Conservation (phyloP, 2,113 vertebrate species). For the Chaenocephalus aceratus region DNA sequence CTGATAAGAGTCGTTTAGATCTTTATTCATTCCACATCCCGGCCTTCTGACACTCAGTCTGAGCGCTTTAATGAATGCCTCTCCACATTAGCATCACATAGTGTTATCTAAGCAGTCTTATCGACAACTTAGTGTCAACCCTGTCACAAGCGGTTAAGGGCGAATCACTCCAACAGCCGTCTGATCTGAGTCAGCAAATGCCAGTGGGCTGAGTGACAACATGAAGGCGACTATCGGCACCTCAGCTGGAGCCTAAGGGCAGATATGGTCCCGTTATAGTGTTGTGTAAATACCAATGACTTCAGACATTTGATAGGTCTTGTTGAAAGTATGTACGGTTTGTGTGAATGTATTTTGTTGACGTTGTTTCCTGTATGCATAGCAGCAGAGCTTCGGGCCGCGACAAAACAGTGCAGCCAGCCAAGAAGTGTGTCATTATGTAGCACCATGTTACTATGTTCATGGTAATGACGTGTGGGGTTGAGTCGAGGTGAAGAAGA, state of each 20-base stretch:
- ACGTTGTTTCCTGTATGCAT: neutral
- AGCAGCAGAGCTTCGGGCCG: neutral
- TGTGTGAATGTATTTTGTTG: neutral
- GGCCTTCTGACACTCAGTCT: constrained; percentile 27
- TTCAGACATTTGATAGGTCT: constrained; percentile 5
- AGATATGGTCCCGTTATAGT: neutral
- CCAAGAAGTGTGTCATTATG: constrained; percentile 6
- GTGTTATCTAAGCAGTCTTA: constrained; percentile 51
- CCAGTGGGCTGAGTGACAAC: constrained; percentile 24
- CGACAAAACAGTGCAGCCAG: neutral
- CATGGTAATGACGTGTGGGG: constrained; percentile 30
- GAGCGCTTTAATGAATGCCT: constrained; percentile 50
- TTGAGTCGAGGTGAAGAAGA: constrained; percentile 32
- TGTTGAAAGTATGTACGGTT: constrained; percentile 3
- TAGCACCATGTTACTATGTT: constrained; percentile 26
- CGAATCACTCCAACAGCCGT: constrained; percentile 6
- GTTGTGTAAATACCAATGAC: constrained; percentile 14
- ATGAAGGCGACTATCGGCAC: constrained; percentile 11
- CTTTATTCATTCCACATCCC: constrained; percentile 27
- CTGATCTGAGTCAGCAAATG: constrained; percentile 41
- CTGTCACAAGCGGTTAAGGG: constrained; percentile 54
- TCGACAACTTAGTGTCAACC: constrained; percentile 54
- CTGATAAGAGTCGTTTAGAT: constrained; percentile 3
- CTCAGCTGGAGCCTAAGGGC: neutral
- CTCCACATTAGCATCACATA: constrained; percentile 59